Evolutionary conservation across 2,113 vertebrate species (phyloP).

Genomic region (Paedocypris sp.): DNA sequence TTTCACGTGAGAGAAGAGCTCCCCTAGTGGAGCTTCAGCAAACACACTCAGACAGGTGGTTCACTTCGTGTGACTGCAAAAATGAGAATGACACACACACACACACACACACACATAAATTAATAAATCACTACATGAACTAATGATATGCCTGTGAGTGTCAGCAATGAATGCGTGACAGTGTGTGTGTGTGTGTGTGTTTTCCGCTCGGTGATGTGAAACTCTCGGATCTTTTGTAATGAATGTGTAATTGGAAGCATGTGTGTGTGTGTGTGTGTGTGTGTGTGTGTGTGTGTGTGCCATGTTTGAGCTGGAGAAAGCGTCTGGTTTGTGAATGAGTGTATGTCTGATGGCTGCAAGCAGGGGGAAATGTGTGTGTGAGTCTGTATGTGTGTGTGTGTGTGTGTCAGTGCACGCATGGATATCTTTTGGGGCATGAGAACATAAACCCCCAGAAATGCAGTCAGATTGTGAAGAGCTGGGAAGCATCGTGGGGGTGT

Average conservation of each 20-base stretch:
- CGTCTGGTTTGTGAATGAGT: conserved; percentile 44
- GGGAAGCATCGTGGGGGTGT: conserved; percentile 47
- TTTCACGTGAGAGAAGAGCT: conserved; percentile 14
- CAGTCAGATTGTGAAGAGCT: conserved; percentile 49
- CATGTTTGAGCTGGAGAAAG: conserved; percentile 26
- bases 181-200: neutral
- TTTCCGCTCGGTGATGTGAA: neutral
- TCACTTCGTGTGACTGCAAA: too few species aligned
- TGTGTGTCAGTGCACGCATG: conserved; percentile 30
- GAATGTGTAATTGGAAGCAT: neutral
- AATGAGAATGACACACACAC: too few species aligned
- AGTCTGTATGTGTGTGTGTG: conserved; percentile 18
- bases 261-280: neutral
- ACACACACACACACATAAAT: too few species aligned
- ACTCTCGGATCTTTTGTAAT: conserved; percentile 13
- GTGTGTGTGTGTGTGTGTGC: conserved; percentile 6
- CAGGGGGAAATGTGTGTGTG: conserved; percentile 1
- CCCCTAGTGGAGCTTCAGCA: conserved; percentile 13
- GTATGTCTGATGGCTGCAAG: conserved; percentile 48
- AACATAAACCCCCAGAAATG: conserved; percentile 55
- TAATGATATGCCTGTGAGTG: too few species aligned
- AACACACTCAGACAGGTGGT: neutral
- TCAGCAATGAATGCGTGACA: neutral
- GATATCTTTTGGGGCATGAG: conserved; percentile 54
- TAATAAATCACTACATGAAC: too few species aligned